These are phyloP conservation scores for Caenorhabditis japonica DNA, from an alignment of 2,888 invertebrate genomes.

Conservation along the genomic window DNA sequence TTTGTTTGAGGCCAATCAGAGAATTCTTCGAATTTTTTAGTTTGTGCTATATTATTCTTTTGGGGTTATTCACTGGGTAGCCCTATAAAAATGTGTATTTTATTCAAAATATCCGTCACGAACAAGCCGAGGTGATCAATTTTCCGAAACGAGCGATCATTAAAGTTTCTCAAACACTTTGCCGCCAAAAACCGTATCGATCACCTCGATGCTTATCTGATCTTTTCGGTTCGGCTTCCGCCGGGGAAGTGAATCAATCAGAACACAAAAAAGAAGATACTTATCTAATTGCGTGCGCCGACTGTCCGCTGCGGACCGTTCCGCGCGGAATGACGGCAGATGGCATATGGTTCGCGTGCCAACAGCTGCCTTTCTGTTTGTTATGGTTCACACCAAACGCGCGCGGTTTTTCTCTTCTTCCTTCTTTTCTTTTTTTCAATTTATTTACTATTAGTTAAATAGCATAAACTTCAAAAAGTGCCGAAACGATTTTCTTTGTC, in stretches of 20 bases:
- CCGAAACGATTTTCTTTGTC: constrained; percentile 35
- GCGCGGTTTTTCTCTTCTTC: not conserved
- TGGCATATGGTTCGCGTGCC: constrained; percentile 9
- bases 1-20: no score
- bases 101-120: no score
- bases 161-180: no score
- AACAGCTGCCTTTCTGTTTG: constrained; percentile 28
- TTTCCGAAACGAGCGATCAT: no score
- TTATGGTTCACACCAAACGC: constrained; percentile 7
- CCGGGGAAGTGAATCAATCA: constrained; percentile 18
- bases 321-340: constrained; percentile 1
- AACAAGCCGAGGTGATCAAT: no score
- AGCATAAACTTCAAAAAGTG: constrained; percentile 40
- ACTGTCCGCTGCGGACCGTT: not conserved
- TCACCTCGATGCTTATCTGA: constrained; percentile 5
- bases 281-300: constrained; percentile 35
- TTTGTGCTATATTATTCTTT: no score
- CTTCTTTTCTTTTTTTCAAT: not conserved
- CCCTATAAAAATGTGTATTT: no score
- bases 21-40: no score
- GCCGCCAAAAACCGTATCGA: constrained; percentile 26
- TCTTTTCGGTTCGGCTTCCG: constrained; percentile 23
- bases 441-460: not conserved
- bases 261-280: constrained; percentile 3
- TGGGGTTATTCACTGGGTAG: no score